Evolutionary conservation across 2,888 invertebrate genomes (phyloP).

Genomic region (Brachypalpus laphriformis): DNA sequence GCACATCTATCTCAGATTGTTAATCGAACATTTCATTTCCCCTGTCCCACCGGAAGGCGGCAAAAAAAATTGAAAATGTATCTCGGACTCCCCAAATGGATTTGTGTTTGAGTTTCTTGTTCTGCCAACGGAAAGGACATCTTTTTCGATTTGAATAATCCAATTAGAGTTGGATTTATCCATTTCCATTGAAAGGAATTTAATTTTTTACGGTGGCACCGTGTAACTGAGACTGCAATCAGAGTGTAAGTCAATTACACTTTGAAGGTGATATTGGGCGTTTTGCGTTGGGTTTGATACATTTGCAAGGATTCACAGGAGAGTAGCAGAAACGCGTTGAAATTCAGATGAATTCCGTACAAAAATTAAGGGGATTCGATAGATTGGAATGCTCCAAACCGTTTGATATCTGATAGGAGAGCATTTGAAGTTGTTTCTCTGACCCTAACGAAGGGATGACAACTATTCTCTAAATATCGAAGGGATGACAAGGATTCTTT

Average conservation of each 20-base stretch:
- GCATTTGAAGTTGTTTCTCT: too few relatives aligned
- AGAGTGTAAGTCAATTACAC: constrained; percentile 26
- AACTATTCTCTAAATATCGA: too few relatives aligned
- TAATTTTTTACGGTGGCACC: background rate
- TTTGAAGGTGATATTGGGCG: background rate
- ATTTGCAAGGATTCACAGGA: background rate
- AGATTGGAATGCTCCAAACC: too few relatives aligned
- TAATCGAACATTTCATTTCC: constrained; percentile 46
- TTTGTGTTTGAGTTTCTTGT: background rate
- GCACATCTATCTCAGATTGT: constrained; percentile 25
- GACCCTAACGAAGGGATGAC: too few relatives aligned
- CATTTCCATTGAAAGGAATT: background rate
- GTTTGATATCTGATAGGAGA: too few relatives aligned
- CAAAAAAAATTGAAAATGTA: background rate
- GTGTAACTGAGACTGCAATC: constrained; percentile 34
- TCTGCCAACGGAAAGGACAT: background rate
- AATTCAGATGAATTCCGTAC: too few relatives aligned
- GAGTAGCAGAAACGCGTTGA: too few relatives aligned
- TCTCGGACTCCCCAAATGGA: background rate
- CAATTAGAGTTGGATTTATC: constrained; percentile 15
- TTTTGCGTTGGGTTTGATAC: background rate
- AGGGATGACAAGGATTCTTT: too few relatives aligned
- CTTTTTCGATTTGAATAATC: constrained; percentile 31
- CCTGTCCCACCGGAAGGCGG: background rate
- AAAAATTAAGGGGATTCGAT: too few relatives aligned